Percentiles rank a stretch among this genome's conserved stretches.
Conservation (phyloP, 2,113 vertebrate species). For the Odontophorus gujanensis region DNA sequence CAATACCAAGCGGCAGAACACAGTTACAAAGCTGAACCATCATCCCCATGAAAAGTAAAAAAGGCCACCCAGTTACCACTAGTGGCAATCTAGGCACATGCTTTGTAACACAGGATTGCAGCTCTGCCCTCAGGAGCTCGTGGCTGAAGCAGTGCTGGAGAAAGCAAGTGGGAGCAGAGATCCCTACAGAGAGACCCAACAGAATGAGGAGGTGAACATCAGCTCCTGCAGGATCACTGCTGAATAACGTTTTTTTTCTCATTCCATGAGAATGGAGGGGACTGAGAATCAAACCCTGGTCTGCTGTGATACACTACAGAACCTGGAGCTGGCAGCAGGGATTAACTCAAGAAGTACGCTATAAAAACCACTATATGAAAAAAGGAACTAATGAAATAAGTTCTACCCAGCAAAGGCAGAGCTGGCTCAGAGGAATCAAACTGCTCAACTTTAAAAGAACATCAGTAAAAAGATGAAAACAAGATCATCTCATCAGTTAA, state of each 20-base stretch:
- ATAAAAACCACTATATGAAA: not conserved
- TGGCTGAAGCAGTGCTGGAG: no score
- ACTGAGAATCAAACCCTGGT: not conserved
- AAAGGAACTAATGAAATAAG: not conserved
- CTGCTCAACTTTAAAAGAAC: constrained; percentile 3
- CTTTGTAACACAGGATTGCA: not conserved
- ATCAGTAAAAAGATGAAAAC: not conserved
- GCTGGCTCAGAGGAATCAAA: not conserved
- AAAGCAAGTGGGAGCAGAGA: not conserved
- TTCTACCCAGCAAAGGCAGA: not conserved
- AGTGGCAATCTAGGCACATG: not conserved
- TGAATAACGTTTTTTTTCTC: not conserved
- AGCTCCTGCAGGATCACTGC: not conserved
- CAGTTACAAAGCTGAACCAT: not conserved
- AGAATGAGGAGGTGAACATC: not conserved
- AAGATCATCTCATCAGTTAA: constrained; percentile 8
- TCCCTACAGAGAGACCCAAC: not conserved
- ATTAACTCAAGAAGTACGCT: not conserved
- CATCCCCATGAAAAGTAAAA: not conserved
- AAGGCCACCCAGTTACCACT: not conserved
- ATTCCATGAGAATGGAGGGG: not conserved
- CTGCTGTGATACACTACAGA: not conserved
- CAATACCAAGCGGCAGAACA: not conserved
- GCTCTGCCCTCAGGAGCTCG: not conserved
- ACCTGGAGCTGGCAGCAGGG: not conserved